Percentiles rank a stretch among this genome's conserved stretches.
These are phyloP conservation scores for Zophobas atratus DNA, from an alignment of 1,140 invertebrate genomes.

Conservation along the genomic window DNA sequence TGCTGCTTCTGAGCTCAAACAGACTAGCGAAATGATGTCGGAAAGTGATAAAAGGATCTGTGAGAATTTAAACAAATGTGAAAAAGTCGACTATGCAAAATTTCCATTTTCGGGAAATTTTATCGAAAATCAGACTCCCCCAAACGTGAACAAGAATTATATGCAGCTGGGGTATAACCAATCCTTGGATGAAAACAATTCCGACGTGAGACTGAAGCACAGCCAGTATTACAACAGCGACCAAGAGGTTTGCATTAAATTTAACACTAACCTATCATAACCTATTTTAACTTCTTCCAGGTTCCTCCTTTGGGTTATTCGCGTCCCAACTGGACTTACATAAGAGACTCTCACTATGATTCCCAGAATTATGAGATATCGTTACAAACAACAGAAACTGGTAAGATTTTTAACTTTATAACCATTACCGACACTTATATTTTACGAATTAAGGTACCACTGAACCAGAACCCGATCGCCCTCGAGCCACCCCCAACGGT, in stretches of 20 bases:
- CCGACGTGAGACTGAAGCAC: not conserved
- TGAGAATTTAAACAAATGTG: not conserved
- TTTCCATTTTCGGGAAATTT: constrained; percentile 1
- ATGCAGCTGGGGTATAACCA: not conserved
- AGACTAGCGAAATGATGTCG: not conserved
- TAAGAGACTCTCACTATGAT: not conserved
- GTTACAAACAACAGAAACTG: not conserved
- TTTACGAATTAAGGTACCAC: not conserved
- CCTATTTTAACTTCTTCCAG: not conserved
- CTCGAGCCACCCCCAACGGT: constrained; percentile 3
- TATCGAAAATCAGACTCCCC: not conserved
- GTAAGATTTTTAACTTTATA: constrained; percentile 9
- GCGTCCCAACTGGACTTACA: constrained; percentile 8
- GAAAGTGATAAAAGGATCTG: not conserved
- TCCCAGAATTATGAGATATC: not conserved
- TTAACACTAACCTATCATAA: not conserved
- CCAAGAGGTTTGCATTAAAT: not conserved
- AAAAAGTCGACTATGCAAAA: not conserved
- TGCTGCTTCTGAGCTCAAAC: not conserved
- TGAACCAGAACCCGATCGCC: not conserved
- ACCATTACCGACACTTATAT: not conserved
- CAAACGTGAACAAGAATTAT: not conserved
- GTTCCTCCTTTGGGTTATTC: not conserved
- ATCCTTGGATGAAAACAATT: not conserved
- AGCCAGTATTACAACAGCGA: constrained; percentile 3